Evolutionary conservation across 2,888 invertebrate species (phyloP).

Genomic region (Mesorhabditis spiculigera): DNA sequence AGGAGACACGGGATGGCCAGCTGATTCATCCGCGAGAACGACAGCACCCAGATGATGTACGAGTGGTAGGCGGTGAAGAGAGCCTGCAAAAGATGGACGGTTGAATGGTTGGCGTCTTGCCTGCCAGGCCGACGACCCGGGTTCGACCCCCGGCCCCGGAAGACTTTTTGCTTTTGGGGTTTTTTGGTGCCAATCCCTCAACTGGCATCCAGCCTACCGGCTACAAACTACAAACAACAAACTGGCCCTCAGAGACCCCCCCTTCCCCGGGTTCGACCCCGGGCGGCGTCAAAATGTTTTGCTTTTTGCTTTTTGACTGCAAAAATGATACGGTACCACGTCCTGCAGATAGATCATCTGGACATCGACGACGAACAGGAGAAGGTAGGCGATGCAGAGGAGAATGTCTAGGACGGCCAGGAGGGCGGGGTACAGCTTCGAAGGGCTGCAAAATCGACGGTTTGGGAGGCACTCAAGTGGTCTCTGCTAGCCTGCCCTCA

Average conservation of each 20-base stretch:
- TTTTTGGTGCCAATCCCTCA: background rate
- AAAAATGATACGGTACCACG: constrained; percentile 17
- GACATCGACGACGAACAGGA: constrained; percentile 47
- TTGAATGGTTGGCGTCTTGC: background rate
- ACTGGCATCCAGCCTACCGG: too few relatives aligned
- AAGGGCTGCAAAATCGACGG: constrained; percentile 19
- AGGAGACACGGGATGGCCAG: too few relatives aligned
- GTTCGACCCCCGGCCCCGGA: background rate
- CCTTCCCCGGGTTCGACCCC: too few relatives aligned
- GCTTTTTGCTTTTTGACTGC: too few relatives aligned
- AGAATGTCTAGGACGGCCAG: constrained; percentile 38
- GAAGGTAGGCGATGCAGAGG: constrained; percentile 39
- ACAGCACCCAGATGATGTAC: constrained; percentile 28
- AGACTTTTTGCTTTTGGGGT: background rate
- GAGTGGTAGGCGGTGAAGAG: constrained; percentile 41
- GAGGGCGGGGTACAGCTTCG: constrained; percentile 43
- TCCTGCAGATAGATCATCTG: constrained; percentile 38
- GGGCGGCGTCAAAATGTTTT: too few relatives aligned
- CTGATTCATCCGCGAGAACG: too few relatives aligned
- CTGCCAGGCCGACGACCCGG: background rate
- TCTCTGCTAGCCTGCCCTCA: too few relatives aligned
- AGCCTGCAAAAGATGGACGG: constrained; percentile 23
- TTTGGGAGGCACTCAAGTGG: background rate
- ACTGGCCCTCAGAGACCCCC: too few relatives aligned
- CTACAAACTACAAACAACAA: too few relatives aligned